phyloP scores from a whole-genome alignment of 2,888 invertebrate genomes.

The Yponomeuta malinellus region DNA sequence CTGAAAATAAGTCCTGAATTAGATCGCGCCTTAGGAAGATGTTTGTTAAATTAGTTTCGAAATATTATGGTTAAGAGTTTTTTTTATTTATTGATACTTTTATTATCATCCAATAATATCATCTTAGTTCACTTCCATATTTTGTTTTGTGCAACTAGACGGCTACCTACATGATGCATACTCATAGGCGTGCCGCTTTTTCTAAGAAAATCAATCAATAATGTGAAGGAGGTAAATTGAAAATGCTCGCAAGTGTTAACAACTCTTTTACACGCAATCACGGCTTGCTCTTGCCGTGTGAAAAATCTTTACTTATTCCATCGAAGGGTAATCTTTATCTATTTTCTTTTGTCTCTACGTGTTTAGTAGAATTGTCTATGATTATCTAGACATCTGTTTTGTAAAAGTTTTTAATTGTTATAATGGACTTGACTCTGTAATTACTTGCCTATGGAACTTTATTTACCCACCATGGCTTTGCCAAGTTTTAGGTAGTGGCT shows the following conservation, averaged over 20 bases:
- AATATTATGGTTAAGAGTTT: too few species aligned
- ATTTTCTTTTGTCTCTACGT: background rate
- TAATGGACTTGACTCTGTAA: background rate
- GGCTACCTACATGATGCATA: constrained; percentile 22
- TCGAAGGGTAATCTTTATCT: background rate
- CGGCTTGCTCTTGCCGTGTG: constrained; percentile 7
- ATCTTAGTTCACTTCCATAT: background rate
- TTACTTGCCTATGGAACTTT: background rate
- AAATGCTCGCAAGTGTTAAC: constrained; percentile 40
- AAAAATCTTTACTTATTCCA: background rate
- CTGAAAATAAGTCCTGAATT: constrained; percentile 55
- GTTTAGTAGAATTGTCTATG: background rate
- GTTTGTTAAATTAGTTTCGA: background rate
- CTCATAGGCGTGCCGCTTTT: constrained; percentile 48
- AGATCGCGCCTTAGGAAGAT: constrained; percentile 31
- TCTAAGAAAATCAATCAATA: constrained; percentile 57
- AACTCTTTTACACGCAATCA: constrained; percentile 7
- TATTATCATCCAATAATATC: too few species aligned
- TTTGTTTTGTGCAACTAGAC: background rate
- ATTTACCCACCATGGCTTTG: background rate
- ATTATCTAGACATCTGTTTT: background rate
- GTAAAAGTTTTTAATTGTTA: background rate
- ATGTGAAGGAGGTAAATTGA: constrained; percentile 48
- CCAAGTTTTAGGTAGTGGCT: background rate
- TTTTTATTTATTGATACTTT: too few species aligned